Percentiles rank a stretch among this genome's conserved stretches.
Evolutionary conservation across 2,113 vertebrate genomes (phyloP).

Genomic region (Ia io): DNA sequence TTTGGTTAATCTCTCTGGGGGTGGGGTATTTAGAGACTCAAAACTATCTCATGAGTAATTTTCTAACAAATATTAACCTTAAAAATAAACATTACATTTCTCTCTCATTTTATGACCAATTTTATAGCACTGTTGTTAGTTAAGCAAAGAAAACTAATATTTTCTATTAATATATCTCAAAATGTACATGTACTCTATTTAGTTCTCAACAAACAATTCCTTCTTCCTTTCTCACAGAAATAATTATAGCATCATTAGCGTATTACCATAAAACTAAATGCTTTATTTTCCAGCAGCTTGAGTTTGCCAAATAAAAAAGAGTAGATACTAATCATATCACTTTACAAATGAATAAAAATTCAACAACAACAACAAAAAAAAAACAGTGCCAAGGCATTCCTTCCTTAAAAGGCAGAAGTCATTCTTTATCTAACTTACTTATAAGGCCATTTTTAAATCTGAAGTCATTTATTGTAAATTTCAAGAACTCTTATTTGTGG

Average conservation of each 20-base stretch:
- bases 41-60: background rate
- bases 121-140: background rate
- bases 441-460: background rate
- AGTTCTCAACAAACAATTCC: slow-evolving; percentile 73
- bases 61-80: background rate
- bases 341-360: slow-evolving; percentile 76
- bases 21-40: background rate
- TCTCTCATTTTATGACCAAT: background rate
- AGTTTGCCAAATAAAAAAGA: slow-evolving; percentile 75
- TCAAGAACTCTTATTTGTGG: background rate
- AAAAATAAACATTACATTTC: slow-evolving; percentile 1
- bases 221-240: slow-evolving; percentile 74
- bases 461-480: background rate
- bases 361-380: slow-evolving; percentile 49
- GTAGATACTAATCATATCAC: slow-evolving; percentile 77
- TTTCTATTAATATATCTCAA: background rate
- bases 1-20: no score
- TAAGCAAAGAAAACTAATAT: slow-evolving; percentile 1
- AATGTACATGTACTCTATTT: background rate
- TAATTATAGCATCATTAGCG: slow-evolving; percentile 79
- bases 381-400: background rate
- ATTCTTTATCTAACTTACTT: background rate
- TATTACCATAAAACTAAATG: slow-evolving; percentile 75
- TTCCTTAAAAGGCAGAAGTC: background rate
- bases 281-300: slow-evolving; percentile 75